Percentiles rank a stretch among this genome's conserved stretches.
phyloP scores from a whole-genome alignment of 2,888 invertebrate genomes.

The Allacma fusca region DNA sequence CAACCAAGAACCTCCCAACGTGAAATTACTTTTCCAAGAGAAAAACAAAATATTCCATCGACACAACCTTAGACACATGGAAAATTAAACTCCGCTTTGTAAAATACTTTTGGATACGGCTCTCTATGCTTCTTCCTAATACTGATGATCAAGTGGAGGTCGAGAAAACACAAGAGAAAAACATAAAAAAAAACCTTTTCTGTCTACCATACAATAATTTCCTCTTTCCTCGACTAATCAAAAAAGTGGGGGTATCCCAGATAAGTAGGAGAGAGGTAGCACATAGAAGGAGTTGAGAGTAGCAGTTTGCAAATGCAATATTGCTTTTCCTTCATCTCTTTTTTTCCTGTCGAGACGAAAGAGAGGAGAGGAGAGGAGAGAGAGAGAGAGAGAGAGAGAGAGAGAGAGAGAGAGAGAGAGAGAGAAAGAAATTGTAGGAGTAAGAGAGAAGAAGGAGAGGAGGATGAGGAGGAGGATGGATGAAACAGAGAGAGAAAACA shows the following conservation, averaged over 20 bases:
- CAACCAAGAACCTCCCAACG: no score
- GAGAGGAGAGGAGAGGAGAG: no score
- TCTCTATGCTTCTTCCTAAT: no score
- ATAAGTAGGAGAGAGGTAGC: background rate
- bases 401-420: background rate
- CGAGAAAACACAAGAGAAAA: no score
- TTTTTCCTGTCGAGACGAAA: no score
- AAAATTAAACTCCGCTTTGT: no score
- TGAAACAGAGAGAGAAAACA: no score
- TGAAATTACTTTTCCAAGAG: no score
- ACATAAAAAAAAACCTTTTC: background rate
- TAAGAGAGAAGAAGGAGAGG: background rate
- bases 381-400: background rate
- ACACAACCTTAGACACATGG: no score
- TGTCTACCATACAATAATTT: background rate
- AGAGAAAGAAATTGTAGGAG: no score
- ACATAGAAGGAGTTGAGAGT: background rate
- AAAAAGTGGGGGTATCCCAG: background rate
- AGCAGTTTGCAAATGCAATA: constrained; percentile 11
- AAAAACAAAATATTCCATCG: no score
- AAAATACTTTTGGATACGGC: no score
- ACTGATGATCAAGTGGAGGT: background rate
- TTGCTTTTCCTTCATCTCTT: constrained; percentile 3
- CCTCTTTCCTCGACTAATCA: constrained; percentile 3
- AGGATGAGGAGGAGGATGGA: background rate